phyloP scores from a whole-genome alignment of 1,140 invertebrate genomes.

The Hydropsyche tenuis region DNA sequence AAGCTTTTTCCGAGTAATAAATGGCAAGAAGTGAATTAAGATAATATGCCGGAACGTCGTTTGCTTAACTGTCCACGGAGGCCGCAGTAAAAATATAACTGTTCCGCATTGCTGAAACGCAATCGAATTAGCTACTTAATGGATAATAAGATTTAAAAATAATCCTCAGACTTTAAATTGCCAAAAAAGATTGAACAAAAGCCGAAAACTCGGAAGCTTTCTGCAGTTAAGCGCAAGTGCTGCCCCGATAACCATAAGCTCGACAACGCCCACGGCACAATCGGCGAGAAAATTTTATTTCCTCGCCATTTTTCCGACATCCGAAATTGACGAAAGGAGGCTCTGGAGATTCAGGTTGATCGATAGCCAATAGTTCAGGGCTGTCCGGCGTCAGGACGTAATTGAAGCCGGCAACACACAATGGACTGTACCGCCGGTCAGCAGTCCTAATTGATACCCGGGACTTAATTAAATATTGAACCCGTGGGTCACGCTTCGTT shows the following conservation, averaged over 20 bases:
- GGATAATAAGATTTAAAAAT: background rate
- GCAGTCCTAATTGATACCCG: slow-evolving; percentile 24
- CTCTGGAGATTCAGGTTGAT: background rate
- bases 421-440: background rate
- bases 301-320: too few relatives aligned
- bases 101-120: background rate
- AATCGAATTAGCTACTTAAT: slow-evolving; percentile 12
- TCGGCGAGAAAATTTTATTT: too few relatives aligned
- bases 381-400: background rate
- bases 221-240: too few relatives aligned
- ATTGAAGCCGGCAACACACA: slow-evolving; percentile 16
- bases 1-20: too few relatives aligned
- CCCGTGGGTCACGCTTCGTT: slow-evolving; percentile 10
- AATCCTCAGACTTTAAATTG: too few relatives aligned
- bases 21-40: background rate
- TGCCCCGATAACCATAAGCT: too few relatives aligned
- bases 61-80: slow-evolving; percentile 4
- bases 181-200: too few relatives aligned
- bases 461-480: slow-evolving; percentile 24
- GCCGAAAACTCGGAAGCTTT: too few relatives aligned
- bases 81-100: slow-evolving; percentile 1
- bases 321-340: too few relatives aligned
- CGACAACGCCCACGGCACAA: too few relatives aligned
- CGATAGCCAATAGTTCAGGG: slow-evolving; percentile 10
- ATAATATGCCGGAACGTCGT: slow-evolving; percentile 14